phyloP scores from a whole-genome alignment of 2,113 vertebrate genomes.

The Microtus ochrogaster region DNA sequence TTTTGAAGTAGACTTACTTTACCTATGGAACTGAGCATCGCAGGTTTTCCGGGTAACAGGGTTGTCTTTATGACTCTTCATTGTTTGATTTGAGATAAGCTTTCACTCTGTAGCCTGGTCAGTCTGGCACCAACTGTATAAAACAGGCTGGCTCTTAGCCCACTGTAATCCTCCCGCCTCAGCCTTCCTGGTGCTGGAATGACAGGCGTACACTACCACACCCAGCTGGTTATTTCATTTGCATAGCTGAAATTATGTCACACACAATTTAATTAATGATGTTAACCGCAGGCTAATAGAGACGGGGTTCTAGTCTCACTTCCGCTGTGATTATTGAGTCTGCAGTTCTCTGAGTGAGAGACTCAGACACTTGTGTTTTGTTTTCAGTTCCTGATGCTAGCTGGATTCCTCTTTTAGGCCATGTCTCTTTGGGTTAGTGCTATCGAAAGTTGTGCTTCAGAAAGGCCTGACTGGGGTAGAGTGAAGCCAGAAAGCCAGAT shows the following conservation, averaged over 20 bases:
- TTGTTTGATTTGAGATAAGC: background rate
- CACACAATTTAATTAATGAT: background rate
- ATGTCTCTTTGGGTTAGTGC: background rate
- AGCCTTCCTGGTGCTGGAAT: background rate
- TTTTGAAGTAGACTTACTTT: background rate
- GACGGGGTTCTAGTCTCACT: background rate
- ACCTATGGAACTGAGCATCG: background rate
- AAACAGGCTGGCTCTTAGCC: background rate
- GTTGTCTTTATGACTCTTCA: background rate
- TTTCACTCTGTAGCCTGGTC: background rate
- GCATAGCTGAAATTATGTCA: background rate
- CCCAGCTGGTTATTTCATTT: background rate
- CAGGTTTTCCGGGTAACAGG: background rate
- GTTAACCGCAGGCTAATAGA: background rate
- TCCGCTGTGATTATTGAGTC: background rate
- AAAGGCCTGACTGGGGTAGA: constrained; percentile 31
- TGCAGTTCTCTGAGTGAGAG: background rate
- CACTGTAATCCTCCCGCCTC: background rate
- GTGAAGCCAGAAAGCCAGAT: constrained; percentile 62
- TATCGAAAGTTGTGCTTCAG: constrained; percentile 33
- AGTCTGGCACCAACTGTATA: no score
- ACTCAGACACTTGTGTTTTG: background rate
- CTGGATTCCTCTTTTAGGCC: background rate
- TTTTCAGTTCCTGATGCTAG: background rate
- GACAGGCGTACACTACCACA: background rate